Base-by-base conservation (phyloP, 92 coral and sea anemone species). In the Zoanthus gigantus region DNA sequence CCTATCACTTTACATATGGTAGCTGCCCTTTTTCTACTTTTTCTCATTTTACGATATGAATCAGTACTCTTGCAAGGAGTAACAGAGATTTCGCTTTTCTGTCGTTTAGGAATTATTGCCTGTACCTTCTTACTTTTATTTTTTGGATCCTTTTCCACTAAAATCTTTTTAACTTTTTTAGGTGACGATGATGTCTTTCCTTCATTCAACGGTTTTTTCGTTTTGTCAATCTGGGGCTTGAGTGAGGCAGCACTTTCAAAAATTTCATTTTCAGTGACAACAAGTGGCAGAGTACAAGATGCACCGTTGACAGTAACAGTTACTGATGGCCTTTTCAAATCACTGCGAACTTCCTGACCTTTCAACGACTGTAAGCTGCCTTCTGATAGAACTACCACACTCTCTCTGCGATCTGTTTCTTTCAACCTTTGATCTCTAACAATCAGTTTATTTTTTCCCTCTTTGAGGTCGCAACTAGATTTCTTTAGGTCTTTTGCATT, bases 211-310 rank as follows among this genome's bases (percentile, higher is more conserved):
- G 5, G 11, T 69, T 69, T 69, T 29, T 31, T 32, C n/a, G 16
- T 5, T 69, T 30, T 14, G 31, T 69, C 45, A 9, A 9, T 30
- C 31, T 18, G 47, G 2, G 73, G 28, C 9, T 81, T 47, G 37
- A 23, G 46, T 11, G 85, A 13, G 9, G 46, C 50, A 65, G 76
- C 85, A 18, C n/a, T 81, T 65, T 73, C 75, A 71, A 81, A 44
- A 28, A 81, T 81, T 50, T 81, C 85, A 5, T 81, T 74, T 66
- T 81, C 85, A 81, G 85, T 81, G 34, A 81, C 75, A 47, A 81
- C 54, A 65, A 81, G 85, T 45, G 85, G 85, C 75, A 81, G 48
- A 81, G 85, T 81, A 42, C 71, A 81, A 8, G 76, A 42, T 11
- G 57, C 74, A 9, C 85, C 85, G 11, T 81, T 81, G 46, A 66